A percentile compares a stretch with the other conserved stretches of the same genome.
These are phyloP conservation scores for Tortrix viridana DNA, from an alignment of 2,888 invertebrate species.

Conservation along the genomic window DNA sequence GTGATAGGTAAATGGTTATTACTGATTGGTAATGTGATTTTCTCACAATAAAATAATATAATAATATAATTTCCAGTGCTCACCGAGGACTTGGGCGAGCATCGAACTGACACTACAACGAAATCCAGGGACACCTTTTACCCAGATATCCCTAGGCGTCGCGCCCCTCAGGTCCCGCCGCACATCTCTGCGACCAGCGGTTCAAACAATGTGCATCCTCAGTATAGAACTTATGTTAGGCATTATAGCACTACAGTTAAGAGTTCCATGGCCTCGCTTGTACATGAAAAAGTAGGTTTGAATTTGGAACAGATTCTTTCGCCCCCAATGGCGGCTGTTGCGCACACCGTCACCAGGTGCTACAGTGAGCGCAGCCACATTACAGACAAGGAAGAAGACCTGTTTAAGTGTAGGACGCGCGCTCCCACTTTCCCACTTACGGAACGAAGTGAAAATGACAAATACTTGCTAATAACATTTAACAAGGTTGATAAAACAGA, in stretches of 20 bases:
- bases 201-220: background rate
- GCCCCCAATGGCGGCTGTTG: slow-evolving; percentile 6
- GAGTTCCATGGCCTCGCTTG: slow-evolving; percentile 8
- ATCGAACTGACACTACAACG: too few relatives aligned
- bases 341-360: background rate
- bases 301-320: slow-evolving; percentile 13
- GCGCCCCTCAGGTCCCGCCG: background rate
- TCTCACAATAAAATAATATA: too few relatives aligned
- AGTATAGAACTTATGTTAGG: background rate
- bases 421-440: background rate
- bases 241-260: slow-evolving; percentile 8
- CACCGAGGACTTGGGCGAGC: too few relatives aligned
- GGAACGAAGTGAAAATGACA: background rate
- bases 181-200: background rate
- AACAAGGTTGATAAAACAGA: background rate
- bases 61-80: too few relatives aligned
- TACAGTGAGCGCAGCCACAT: background rate
- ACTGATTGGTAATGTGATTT: too few relatives aligned
- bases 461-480: background rate
- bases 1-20: too few relatives aligned
- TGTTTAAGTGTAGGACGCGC: background rate
- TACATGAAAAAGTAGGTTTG: slow-evolving; percentile 10
- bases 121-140: too few relatives aligned
- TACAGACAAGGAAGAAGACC: background rate
- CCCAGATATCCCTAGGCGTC: background rate